These are phyloP conservation scores for Drosophila formosana DNA, from an alignment of 2,888 invertebrate genomes.

Conservation along the genomic window DNA sequence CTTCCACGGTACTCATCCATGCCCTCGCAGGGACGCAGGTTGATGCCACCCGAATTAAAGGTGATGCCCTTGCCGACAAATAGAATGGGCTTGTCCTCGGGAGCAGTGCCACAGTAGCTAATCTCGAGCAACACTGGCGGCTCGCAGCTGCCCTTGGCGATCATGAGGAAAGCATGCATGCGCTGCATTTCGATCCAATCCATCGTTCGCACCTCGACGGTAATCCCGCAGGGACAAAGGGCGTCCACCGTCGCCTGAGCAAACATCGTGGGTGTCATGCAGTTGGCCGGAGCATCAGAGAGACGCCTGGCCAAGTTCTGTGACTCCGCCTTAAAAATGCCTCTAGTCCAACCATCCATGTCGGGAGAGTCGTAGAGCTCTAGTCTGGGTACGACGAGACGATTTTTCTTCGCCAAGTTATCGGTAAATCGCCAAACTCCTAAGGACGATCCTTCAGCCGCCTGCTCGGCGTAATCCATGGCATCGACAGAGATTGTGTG, in stretches of 20 bases:
- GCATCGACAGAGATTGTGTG: conserved; percentile 87
- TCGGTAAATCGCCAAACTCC: conserved; percentile 88
- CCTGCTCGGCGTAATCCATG: conserved; percentile 88
- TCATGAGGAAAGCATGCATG: conserved; percentile 86
- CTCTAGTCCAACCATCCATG: conserved; percentile 87
- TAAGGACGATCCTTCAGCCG: conserved; percentile 88
- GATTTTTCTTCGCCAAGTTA: conserved; percentile 86
- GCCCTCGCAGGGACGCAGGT: conserved; percentile 63
- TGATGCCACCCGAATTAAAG: conserved; percentile 86
- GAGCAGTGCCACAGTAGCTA: conserved; percentile 85
- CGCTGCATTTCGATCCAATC: conserved; percentile 87
- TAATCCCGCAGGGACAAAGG: conserved; percentile 87
- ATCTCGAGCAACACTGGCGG: conserved; percentile 87
- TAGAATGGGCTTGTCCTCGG: conserved; percentile 86
- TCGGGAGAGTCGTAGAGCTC: conserved; percentile 86
- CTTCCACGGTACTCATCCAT: conserved; percentile 86
- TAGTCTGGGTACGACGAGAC: conserved; percentile 84
- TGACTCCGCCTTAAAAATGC: conserved; percentile 89
- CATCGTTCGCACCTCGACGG: conserved; percentile 85
- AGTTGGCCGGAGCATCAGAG: conserved; percentile 90
- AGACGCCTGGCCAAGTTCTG: conserved; percentile 90
- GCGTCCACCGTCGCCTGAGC: conserved; percentile 88
- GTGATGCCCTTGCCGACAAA: conserved; percentile 87
- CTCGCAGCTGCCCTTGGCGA: conserved; percentile 86
- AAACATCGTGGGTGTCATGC: conserved; percentile 91